Evolutionary conservation across 2,888 invertebrate genomes (phyloP).

Genomic region (Epiperipatus broadwayi): DNA sequence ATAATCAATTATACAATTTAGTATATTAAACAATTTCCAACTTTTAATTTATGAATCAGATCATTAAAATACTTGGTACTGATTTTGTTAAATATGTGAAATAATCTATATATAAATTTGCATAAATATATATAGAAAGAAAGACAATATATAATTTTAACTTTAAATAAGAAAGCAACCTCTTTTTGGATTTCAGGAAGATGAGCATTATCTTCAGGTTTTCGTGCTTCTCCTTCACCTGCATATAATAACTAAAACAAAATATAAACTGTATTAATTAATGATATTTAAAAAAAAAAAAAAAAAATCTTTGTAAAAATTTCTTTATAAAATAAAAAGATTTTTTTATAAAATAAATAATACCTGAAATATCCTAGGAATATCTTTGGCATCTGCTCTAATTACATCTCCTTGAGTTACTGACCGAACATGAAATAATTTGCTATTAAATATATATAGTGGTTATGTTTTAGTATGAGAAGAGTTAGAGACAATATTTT

Average conservation of each 20-base stretch:
- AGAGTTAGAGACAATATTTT: not conserved
- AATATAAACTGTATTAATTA: not conserved
- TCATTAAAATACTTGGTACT: no score
- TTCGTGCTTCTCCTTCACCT: slow-evolving; percentile 63
- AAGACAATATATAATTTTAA: not conserved
- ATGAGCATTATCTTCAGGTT: slow-evolving; percentile 27
- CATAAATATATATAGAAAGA: not conserved
- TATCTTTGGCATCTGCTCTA: slow-evolving; percentile 93
- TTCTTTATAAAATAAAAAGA: slow-evolving; percentile 11
- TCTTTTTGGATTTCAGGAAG: slow-evolving; percentile 19
- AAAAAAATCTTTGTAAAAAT: slow-evolving; percentile 11
- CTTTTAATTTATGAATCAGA: slow-evolving; percentile 11
- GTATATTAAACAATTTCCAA: slow-evolving; percentile 9
- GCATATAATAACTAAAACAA: slow-evolving; percentile 64
- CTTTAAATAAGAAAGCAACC: slow-evolving; percentile 13
- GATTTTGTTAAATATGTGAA: no score
- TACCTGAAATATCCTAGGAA: slow-evolving; percentile 87
- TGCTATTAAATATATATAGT: slow-evolving; percentile 43
- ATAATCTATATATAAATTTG: no score
- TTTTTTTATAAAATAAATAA: slow-evolving; percentile 1
- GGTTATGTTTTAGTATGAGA: not conserved
- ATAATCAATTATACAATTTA: slow-evolving; percentile 34
- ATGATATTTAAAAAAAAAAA: not conserved
- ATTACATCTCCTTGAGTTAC: slow-evolving; percentile 98
- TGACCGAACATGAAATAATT: slow-evolving; percentile 93